phyloP scores from a whole-genome alignment of 2,888 invertebrate species.

The Dusona sp. region DNA sequence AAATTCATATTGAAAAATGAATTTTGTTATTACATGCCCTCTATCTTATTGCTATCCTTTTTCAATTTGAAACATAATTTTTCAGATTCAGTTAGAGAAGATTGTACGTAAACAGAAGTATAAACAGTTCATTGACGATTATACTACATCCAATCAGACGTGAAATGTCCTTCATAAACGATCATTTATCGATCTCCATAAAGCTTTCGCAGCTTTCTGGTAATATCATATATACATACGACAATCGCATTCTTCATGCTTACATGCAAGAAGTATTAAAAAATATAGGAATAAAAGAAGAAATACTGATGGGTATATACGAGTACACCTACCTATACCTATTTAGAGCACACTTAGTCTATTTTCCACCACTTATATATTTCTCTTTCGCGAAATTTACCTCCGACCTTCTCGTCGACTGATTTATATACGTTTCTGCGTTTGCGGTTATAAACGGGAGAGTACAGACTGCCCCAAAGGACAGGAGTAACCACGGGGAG shows the following conservation, averaged over 20 bases:
- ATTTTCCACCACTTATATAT: conserved; percentile 47
- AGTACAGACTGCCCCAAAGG: conserved; percentile 30
- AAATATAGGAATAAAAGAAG: conserved; percentile 25
- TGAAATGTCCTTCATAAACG: neutral
- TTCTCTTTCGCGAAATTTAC: conserved; percentile 50
- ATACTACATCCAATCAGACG: neutral
- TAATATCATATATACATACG: neutral
- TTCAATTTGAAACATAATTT: too few species aligned
- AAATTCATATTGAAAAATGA: too few species aligned
- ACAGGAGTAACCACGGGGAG: conserved; percentile 4
- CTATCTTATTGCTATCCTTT: too few species aligned
- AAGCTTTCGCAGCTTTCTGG: neutral
- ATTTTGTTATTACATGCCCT: too few species aligned
- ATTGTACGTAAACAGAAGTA: too few species aligned
- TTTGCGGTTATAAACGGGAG: conserved; percentile 18
- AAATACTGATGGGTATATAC: neutral
- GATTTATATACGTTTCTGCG: conserved; percentile 47
- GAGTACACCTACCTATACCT: neutral
- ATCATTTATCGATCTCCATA: neutral
- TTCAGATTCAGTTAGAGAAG: too few species aligned
- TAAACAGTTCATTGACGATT: too few species aligned
- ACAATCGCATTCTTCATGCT: conserved; percentile 46
- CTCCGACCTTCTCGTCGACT: conserved; percentile 42
- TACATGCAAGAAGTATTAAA: conserved; percentile 18
- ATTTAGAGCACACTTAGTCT: conserved; percentile 6